Percentiles rank a stretch among this genome's conserved stretches.
Conservation (phyloP, 2,113 vertebrate species). For the Archilochus colubris region DNA sequence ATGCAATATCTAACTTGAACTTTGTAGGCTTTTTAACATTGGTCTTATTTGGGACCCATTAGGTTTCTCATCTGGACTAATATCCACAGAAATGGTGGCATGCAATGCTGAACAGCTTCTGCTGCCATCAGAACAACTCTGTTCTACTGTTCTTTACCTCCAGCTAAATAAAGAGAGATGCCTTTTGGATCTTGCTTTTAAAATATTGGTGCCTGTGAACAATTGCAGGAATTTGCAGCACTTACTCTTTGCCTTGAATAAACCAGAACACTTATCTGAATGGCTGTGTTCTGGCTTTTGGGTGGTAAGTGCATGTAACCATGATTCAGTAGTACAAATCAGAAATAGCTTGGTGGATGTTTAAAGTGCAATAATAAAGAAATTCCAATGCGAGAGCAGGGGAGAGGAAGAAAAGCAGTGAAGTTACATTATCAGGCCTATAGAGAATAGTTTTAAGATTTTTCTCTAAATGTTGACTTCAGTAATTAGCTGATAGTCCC, state of each 20-base stretch:
- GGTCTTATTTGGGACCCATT: background rate
- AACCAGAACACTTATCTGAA: constrained; percentile 16
- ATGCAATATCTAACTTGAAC: background rate
- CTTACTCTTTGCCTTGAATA: background rate
- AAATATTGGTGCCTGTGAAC: background rate
- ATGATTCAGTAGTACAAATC: background rate
- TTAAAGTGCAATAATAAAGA: background rate
- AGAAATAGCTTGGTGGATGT: background rate
- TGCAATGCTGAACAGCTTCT: background rate
- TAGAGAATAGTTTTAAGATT: no score
- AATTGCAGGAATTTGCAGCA: background rate
- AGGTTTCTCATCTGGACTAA: background rate
- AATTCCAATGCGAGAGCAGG: background rate
- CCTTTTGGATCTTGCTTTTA: background rate
- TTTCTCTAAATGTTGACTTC: background rate
- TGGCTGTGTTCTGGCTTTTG: constrained; percentile 8
- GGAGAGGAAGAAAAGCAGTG: background rate
- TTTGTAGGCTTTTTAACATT: background rate
- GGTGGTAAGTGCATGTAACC: background rate
- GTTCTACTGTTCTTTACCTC: background rate
- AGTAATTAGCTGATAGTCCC: background rate
- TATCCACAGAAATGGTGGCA: background rate
- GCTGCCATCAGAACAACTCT: background rate
- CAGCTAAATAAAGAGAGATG: background rate
- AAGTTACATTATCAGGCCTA: background rate